These are phyloP conservation scores for Sarcophaga bullata DNA, from an alignment of 1,140 invertebrate species.

Conservation along the genomic window DNA sequence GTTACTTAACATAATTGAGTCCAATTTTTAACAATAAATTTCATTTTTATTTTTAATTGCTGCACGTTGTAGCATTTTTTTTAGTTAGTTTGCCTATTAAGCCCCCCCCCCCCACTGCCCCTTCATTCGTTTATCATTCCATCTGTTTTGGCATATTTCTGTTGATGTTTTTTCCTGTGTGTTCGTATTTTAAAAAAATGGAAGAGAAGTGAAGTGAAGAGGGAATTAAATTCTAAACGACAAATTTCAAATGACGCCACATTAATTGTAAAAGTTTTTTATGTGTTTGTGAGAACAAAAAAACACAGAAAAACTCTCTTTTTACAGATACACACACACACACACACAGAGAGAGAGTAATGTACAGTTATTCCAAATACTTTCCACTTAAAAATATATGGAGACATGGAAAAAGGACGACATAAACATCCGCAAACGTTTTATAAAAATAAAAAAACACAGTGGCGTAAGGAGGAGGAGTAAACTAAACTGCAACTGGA, in stretches of 20 bases:
- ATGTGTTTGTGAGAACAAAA: neutral
- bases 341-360: no score
- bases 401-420: neutral
- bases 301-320: neutral
- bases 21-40: no score
- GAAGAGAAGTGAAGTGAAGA: neutral
- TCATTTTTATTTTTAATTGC: no score
- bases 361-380: no score
- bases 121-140: neutral
- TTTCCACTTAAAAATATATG: neutral
- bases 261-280: constrained; percentile 34
- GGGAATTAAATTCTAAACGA: constrained; percentile 4
- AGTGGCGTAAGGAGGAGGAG: neutral
- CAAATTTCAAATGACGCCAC: constrained; percentile 33
- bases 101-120: no score
- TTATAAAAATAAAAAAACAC: neutral
- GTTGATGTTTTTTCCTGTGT: no score
- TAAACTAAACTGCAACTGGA: neutral
- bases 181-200: neutral
- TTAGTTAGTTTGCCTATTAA: neutral
- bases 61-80: neutral
- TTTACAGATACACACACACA: no score
- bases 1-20: no score
- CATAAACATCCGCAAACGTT: constrained; percentile 9
- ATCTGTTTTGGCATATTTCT: neutral